Evolutionary conservation across 2,888 invertebrate species (phyloP).

Genomic region (Hypselothyrea guttata): DNA sequence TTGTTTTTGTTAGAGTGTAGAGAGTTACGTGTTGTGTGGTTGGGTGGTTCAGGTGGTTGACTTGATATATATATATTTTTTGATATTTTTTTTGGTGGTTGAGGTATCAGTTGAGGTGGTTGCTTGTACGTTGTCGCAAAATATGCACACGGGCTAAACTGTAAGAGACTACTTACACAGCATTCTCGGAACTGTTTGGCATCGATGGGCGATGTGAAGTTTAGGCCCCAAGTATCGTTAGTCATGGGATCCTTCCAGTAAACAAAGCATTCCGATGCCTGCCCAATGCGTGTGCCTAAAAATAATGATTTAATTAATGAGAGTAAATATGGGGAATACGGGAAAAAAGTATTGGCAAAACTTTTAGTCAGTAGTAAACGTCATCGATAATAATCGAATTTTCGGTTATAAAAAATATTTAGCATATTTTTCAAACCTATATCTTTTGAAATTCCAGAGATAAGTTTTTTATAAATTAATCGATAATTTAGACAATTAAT

Average conservation of each 20-base stretch:
- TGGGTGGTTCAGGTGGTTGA: slow-evolving; percentile 62
- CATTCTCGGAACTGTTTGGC: slow-evolving; percentile 98
- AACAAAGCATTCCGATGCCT: slow-evolving; percentile 99
- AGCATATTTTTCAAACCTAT: too few relatives aligned
- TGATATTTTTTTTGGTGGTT: slow-evolving; percentile 37
- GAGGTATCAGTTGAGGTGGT: slow-evolving; percentile 69
- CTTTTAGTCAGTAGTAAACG: too few relatives aligned
- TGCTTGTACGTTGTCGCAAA: slow-evolving; percentile 50
- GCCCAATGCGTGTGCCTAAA: slow-evolving; percentile 96
- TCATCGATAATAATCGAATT: too few relatives aligned
- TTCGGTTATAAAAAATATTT: too few relatives aligned
- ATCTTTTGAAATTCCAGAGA: too few relatives aligned
- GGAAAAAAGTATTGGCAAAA: too few relatives aligned
- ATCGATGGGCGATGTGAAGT: slow-evolving; percentile 98
- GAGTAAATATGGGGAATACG: too few relatives aligned
- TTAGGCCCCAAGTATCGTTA: slow-evolving; percentile 98
- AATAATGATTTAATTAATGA: too few relatives aligned
- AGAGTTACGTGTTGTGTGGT: slow-evolving; percentile 32
- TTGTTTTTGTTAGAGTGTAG: slow-evolving; percentile 38
- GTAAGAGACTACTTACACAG: slow-evolving; percentile 91
- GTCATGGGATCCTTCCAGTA: slow-evolving; percentile 99
- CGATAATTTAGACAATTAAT: too few relatives aligned
- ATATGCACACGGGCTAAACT: slow-evolving; percentile 60
- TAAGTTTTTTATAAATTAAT: too few relatives aligned
- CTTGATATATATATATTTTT: slow-evolving; percentile 15